phyloP scores from a whole-genome alignment of 2,797 vertebrate species.

The Molossus alvarezi region DNA sequence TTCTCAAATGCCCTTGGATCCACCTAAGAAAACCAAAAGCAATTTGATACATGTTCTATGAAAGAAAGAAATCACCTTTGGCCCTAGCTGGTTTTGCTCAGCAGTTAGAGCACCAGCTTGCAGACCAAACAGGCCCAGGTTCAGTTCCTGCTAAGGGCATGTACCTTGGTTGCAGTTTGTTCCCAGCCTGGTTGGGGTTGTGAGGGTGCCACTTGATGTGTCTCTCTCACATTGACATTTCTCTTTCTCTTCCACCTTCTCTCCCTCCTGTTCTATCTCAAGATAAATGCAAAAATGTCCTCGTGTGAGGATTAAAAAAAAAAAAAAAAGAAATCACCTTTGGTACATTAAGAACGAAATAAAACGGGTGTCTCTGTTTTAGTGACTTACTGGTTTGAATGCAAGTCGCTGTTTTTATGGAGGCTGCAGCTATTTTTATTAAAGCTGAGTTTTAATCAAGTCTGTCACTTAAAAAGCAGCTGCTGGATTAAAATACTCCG shows the following conservation, averaged over 20 bases:
- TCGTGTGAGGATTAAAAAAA: too few species aligned
- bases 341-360: not conserved
- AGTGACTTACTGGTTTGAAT: not conserved
- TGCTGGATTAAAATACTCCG: conserved; percentile 43
- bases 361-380: not conserved
- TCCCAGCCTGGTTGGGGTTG: too few species aligned
- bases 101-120: too few species aligned
- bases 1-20: not conserved
- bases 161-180: too few species aligned
- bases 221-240: too few species aligned
- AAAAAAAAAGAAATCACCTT: not conserved
- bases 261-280: too few species aligned
- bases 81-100: too few species aligned
- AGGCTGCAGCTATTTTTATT: not conserved
- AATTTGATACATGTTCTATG: not conserved
- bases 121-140: too few species aligned
- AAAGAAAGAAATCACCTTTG: not conserved
- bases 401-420: not conserved
- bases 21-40: not conserved
- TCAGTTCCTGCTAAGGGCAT: too few species aligned
- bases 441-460: not conserved
- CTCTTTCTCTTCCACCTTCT: too few species aligned
- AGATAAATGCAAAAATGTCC: too few species aligned
- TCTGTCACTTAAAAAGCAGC: not conserved
- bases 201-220: too few species aligned